phyloP scores from a whole-genome alignment of 2,797 vertebrate genomes.

The Erethizon dorsatum region DNA sequence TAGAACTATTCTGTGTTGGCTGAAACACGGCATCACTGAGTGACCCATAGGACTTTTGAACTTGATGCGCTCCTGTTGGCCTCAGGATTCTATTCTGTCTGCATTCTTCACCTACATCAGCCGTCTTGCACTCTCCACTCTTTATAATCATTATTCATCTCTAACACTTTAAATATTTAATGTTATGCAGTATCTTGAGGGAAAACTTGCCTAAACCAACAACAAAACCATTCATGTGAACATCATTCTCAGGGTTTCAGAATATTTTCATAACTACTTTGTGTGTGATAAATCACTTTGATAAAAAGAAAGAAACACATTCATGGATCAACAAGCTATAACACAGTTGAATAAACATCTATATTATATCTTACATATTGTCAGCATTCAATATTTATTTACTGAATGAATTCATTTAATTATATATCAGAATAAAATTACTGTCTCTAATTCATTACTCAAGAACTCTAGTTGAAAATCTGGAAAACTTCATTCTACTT shows the following conservation, averaged over 20 bases:
- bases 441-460: neutral
- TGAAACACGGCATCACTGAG: neutral
- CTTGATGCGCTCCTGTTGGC: fast-evolving
- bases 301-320: neutral
- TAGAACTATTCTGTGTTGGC: neutral
- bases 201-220: neutral
- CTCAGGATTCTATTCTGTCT: neutral
- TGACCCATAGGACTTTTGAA: neutral
- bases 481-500: neutral
- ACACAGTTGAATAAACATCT: neutral
- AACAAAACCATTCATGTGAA: neutral
- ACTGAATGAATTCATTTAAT: neutral
- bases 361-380: neutral
- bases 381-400: neutral
- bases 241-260: neutral
- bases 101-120: neutral
- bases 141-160: neutral
- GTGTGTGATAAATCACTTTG: neutral
- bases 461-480: neutral
- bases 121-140: neutral
- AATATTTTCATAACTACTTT: neutral
- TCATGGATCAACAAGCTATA: neutral
- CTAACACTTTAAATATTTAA: neutral
- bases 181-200: neutral
- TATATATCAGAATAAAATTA: neutral